Base-by-base conservation (phyloP, 2,888 invertebrate genomes). In the Diploptera punctata region DNA sequence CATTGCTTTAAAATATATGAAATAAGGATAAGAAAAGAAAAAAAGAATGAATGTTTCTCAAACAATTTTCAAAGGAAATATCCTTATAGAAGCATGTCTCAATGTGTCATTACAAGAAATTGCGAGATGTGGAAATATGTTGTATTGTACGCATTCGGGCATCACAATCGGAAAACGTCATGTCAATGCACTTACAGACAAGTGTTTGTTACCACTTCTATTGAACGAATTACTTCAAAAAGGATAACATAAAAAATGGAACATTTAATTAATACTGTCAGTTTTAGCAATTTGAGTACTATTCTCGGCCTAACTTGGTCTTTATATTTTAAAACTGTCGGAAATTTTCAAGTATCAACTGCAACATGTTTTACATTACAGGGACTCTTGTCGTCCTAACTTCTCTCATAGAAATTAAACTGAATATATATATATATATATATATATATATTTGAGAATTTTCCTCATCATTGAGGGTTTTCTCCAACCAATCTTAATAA, bases 61-160 rank as follows among this genome's bases (percentile, higher is more conserved):
- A 33, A 29, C 9, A 9, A 52, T 52, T 62, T 62, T 43, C 62
- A 43, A 43, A 31, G 21, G 16, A 62, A 62, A 62, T 21, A 19
- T 43, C n/a, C 18, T 43, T 62, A 18, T 29, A 47, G 65, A 7
- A 44, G 44, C 26, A 44, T 44, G 19, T 21, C 21, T 65, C 24
- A 44, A 44, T n/a, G 65, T 65, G 65, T 44, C 44, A 26, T 65
- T 54, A 54, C 54, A 54, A 13, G 21, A 5, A 26, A 16, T 10
- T 26, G 1, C 2, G 31, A 57, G 57, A 57, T 57, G 26, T 31
- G 29, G 57, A 57, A 57, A 57, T n/a, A 57, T 29, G 57, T 54
- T 54, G 54, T 57, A n/a, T n/a, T 57, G 5, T 26, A 24, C 3
- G 29, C 65, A 44, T 47, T 65, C 44, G 65, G 44, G 16, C 44